phyloP scores from a whole-genome alignment of 1,140 invertebrate genomes.

The Cotesia typhae region DNA sequence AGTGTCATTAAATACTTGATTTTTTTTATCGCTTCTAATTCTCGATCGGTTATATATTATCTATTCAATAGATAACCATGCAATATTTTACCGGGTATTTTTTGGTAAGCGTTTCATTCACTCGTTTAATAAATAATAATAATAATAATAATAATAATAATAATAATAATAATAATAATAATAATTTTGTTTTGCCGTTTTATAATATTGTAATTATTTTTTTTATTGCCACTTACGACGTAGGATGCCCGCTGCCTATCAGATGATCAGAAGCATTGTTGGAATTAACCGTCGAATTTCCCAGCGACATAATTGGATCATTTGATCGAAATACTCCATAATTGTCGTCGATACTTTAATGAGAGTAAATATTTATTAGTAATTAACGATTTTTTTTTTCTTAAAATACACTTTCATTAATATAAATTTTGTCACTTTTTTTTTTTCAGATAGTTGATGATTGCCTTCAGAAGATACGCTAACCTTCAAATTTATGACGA shows the following conservation, averaged over 20 bases:
- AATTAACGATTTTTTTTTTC: no score
- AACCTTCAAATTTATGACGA: no score
- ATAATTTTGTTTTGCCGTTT: not conserved
- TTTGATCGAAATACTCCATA: constrained; percentile 66
- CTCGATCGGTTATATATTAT: not conserved
- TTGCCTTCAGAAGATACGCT: no score
- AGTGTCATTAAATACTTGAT: not conserved
- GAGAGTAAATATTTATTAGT: no score
- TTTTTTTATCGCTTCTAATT: no score
- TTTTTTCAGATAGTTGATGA: no score
- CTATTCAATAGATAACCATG: not conserved
- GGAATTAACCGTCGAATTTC: constrained; percentile 49
- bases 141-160: not conserved
- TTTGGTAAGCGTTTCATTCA: not conserved
- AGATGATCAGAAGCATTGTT: constrained; percentile 31
- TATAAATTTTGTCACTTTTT: no score
- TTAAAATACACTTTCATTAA: no score
- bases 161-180: not conserved
- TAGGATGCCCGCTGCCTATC: constrained; percentile 63
- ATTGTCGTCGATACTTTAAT: constrained; percentile 51
- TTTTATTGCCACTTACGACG: constrained; percentile 63
- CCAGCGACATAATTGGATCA: constrained; percentile 63
- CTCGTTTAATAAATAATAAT: not conserved
- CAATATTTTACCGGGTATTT: not conserved
- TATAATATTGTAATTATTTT: not conserved